These are phyloP conservation scores for Ditula angustiorana DNA, from an alignment of 2,888 invertebrate genomes.

Conservation along the genomic window DNA sequence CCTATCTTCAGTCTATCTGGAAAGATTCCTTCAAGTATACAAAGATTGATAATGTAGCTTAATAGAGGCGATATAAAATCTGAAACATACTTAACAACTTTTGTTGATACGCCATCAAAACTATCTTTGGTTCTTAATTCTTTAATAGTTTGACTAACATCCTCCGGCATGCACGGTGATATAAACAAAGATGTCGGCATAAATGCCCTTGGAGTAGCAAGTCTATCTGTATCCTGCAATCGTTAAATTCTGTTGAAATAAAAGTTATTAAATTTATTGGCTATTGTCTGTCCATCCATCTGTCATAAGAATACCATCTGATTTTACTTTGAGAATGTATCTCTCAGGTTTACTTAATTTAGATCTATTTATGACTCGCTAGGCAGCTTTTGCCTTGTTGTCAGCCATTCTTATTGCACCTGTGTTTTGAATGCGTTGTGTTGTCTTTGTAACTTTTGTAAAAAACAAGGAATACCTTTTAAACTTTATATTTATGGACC, in stretches of 20 bases:
- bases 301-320: neutral
- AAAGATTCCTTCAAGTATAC: neutral
- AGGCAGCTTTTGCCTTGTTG: neutral
- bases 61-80: neutral
- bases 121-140: neutral
- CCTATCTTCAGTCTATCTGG: neutral
- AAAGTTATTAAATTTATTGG: neutral
- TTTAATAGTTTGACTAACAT: neutral
- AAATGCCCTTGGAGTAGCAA: neutral
- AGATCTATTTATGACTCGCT: neutral
- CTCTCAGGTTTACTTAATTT: neutral
- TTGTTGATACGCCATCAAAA: slow-evolving; percentile 2
- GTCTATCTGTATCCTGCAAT: neutral
- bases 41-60: neutral
- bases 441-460: no score
- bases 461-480: no score
- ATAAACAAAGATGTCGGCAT: neutral
- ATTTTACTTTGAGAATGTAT: neutral
- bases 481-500: no score
- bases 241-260: neutral
- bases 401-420: neutral
- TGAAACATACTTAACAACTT: slow-evolving; percentile 6
- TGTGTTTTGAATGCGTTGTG: no score
- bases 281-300: no score
- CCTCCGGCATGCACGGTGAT: neutral